These are phyloP conservation scores for Clanis bilineata DNA, from an alignment of 2,888 invertebrate species.

Conservation along the genomic window DNA sequence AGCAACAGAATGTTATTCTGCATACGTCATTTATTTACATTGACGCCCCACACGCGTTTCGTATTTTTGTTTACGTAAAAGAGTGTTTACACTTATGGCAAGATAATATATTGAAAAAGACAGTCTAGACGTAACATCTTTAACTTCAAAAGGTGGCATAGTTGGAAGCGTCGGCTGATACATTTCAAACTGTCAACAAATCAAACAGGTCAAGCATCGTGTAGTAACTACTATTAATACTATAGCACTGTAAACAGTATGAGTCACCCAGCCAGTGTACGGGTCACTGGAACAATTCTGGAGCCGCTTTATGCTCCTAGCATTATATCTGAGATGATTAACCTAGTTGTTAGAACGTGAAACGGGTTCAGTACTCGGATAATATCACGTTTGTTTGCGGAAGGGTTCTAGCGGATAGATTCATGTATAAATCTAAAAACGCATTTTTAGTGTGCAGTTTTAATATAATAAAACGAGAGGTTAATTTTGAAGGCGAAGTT, in stretches of 20 bases:
- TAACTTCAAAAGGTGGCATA: conserved; percentile 6
- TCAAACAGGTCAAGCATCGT: not conserved
- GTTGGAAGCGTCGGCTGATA: conserved; percentile 2
- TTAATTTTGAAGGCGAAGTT: not conserved
- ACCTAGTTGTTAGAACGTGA: conserved; percentile 61
- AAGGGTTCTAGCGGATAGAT: conserved; percentile 33
- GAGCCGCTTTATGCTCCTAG: conserved; percentile 46
- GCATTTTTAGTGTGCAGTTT: not conserved
- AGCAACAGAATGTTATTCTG: too few species aligned
- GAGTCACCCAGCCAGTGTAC: conserved; percentile 47
- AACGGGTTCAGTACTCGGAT: conserved; percentile 41
- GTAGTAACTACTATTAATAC: conserved; percentile 21
- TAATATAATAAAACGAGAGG: not conserved
- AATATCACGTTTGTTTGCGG: conserved; percentile 55
- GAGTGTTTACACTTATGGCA: too few species aligned
- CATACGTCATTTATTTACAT: too few species aligned
- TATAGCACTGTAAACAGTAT: conserved; percentile 47
- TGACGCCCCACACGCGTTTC: too few species aligned
- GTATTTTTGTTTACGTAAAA: too few species aligned
- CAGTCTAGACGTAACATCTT: not conserved
- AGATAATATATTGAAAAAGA: not conserved
- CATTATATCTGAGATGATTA: conserved; percentile 63
- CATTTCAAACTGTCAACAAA: conserved; percentile 6
- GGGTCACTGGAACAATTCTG: conserved; percentile 58
- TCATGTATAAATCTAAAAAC: not conserved